Percentiles rank a stretch among this genome's conserved stretches.
Conservation (phyloP, 53 echinoderm and acorn worm genomes). For the Astropecten irregularis region DNA sequence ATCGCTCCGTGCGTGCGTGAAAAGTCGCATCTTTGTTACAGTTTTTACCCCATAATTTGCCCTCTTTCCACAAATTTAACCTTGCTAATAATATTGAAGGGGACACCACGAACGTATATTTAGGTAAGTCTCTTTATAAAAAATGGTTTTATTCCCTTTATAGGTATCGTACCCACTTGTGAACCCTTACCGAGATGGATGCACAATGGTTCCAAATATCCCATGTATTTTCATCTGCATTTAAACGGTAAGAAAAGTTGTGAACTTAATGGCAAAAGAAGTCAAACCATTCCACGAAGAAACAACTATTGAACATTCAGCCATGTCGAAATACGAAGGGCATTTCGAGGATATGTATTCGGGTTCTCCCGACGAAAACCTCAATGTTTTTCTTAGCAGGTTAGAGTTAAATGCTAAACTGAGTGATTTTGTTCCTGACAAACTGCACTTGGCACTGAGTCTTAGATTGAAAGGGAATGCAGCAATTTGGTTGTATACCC, state of each 20-base stretch:
- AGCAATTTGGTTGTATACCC: conserved; percentile 20
- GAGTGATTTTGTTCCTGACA: conserved; percentile 18
- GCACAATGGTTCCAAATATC: not conserved
- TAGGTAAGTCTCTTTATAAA: too few species aligned
- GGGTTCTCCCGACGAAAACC: conserved; percentile 10
- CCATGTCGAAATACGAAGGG: conserved; percentile 24
- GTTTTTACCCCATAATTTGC: too few species aligned
- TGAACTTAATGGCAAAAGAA: conserved; percentile 5
- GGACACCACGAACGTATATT: too few species aligned
- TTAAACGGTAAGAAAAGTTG: not conserved
- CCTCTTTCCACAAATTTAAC: too few species aligned
- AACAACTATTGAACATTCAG: not conserved
- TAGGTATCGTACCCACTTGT: too few species aligned
- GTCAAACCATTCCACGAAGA: not conserved
- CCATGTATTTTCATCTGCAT: not conserved
- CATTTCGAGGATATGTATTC: conserved; percentile 28
- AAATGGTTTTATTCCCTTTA: too few species aligned
- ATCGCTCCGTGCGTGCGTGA: too few species aligned
- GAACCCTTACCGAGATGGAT: too few species aligned
- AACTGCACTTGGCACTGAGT: conserved; percentile 29
- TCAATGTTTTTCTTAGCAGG: conserved; percentile 31
- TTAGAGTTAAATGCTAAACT: conserved; percentile 35
- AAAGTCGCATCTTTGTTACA: too few species aligned
- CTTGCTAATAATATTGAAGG: too few species aligned
- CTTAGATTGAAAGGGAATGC: conserved; percentile 31